Conservation (phyloP, 2,797 vertebrate genomes). For the Falco novaeseelandiae region DNA sequence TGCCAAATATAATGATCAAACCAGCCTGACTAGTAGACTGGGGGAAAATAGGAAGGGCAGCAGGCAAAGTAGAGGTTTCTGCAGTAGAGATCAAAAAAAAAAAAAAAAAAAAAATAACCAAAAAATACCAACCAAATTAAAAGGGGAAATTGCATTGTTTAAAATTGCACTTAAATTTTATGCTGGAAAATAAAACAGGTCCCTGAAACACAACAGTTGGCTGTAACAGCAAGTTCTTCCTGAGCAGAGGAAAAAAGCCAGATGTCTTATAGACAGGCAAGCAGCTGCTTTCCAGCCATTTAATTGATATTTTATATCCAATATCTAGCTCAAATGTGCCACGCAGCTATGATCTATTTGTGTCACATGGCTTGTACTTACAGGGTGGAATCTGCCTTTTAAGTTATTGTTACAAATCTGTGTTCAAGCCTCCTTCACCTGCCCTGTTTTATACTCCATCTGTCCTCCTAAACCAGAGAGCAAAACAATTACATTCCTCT, state of each 20-base stretch:
- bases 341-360: neutral
- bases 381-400: neutral
- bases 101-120: neutral
- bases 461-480: neutral
- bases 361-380: neutral
- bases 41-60: neutral
- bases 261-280: slow-evolving; percentile 28
- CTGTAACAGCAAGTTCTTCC: neutral
- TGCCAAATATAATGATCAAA: neutral
- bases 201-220: slow-evolving; percentile 29
- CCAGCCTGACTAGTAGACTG: neutral
- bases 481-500: neutral
- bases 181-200: slow-evolving; percentile 26
- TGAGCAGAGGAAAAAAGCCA: slow-evolving; percentile 18
- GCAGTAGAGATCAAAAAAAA: neutral
- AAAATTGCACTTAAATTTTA: slow-evolving; percentile 1
- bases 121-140: neutral
- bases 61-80: neutral
- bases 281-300: slow-evolving; percentile 50
- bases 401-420: neutral
- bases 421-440: neutral
- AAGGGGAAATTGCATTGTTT: slow-evolving; percentile 2
- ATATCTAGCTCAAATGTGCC: neutral
- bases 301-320: slow-evolving; percentile 28
- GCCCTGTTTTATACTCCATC: neutral